These are phyloP conservation scores for Cheirogaleus major DNA, from an alignment of 2,797 vertebrate species.

Conservation along the genomic window DNA sequence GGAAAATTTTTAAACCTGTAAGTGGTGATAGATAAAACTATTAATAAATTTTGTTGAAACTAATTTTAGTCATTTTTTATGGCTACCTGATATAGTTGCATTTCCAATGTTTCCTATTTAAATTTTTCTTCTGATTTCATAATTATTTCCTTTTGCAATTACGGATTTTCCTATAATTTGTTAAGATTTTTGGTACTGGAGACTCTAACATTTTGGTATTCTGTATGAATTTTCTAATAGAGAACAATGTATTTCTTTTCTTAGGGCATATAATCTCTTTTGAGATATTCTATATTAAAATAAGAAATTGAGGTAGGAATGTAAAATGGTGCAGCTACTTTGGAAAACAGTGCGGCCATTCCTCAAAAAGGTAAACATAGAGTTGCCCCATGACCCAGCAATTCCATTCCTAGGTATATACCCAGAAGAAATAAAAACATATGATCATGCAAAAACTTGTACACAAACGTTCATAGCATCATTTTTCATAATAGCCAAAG, in stretches of 20 bases:
- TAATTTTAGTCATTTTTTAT: conserved; percentile 31
- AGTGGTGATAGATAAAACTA: background rate
- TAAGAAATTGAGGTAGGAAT: background rate
- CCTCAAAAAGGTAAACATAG: background rate
- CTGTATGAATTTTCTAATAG: conserved; percentile 24
- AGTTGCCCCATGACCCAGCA: background rate
- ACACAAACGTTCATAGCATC: background rate
- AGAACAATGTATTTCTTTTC: background rate
- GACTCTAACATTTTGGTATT: background rate
- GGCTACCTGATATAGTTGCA: background rate
- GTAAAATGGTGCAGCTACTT: background rate
- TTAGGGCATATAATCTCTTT: background rate
- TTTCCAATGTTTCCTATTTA: background rate
- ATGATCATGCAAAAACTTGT: background rate
- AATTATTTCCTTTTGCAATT: background rate
- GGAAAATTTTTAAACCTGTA: background rate
- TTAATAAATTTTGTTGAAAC: background rate
- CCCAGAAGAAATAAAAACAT: background rate
- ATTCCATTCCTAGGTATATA: background rate
- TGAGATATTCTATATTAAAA: background rate
- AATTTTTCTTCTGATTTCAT: background rate
- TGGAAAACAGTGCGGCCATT: background rate
- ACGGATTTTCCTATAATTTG: background rate
- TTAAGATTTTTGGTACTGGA: background rate
- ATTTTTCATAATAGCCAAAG: background rate